These are phyloP conservation scores for Corythornis madagascariensis DNA, from an alignment of 2,113 vertebrate genomes.

Conservation along the genomic window DNA sequence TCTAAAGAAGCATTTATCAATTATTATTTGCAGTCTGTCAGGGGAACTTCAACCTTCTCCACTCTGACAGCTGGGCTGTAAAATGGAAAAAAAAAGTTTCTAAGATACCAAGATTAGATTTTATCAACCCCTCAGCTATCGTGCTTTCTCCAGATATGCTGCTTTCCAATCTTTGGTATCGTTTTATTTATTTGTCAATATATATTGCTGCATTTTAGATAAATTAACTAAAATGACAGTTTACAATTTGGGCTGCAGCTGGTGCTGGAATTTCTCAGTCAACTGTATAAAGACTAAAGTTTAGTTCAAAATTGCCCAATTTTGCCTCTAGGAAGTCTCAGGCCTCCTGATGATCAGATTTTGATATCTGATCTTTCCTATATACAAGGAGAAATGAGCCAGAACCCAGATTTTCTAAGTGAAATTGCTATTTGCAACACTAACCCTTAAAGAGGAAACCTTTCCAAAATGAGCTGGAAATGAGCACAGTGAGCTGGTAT, in stretches of 20 bases:
- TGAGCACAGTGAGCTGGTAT: accelerated
- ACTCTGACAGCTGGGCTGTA: not conserved
- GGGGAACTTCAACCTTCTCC: not conserved
- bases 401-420: not conserved
- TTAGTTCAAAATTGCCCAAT: not conserved
- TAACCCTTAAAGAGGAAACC: not conserved
- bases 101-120: not conserved
- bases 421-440: not conserved
- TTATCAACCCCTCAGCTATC: not conserved
- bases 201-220: not conserved
- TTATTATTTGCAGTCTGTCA: not conserved
- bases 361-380: not conserved
- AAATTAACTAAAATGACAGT: not conserved
- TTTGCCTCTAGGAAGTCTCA: not conserved
- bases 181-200: not conserved
- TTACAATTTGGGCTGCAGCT: not conserved
- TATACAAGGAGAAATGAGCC: not conserved
- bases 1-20: not conserved
- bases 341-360: not conserved
- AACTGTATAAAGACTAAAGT: not conserved
- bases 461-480: not conserved
- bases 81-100: not conserved
- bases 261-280: not conserved
- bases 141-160: not conserved
- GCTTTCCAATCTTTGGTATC: not conserved